These are phyloP conservation scores for Hippolais icterina DNA, from an alignment of 2,113 vertebrate species.

Conservation along the genomic window DNA sequence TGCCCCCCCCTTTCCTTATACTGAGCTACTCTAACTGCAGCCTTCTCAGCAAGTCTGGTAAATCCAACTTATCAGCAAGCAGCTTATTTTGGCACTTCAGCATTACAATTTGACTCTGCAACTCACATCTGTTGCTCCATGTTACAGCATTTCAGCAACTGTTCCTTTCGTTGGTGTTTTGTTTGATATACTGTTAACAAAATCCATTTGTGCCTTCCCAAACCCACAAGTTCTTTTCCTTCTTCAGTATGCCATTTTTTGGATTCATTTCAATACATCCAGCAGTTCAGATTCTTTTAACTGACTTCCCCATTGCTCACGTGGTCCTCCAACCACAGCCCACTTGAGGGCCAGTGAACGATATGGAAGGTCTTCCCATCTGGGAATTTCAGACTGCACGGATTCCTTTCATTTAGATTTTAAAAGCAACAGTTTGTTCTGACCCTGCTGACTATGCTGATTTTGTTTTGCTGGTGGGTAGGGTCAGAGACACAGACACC, in stretches of 20 bases:
- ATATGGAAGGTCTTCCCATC: neutral
- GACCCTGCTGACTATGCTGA: rapidly evolving
- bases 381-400: neutral
- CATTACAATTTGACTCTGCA: neutral
- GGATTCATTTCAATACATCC: neutral
- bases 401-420: neutral
- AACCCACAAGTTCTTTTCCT: neutral
- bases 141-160: neutral
- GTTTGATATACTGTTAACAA: neutral
- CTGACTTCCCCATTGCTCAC: neutral
- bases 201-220: neutral
- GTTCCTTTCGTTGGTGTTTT: neutral
- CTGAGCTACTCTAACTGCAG: neutral
- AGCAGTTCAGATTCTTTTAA: neutral
- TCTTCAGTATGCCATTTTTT: neutral
- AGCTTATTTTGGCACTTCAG: neutral
- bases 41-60: neutral
- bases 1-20: neutral
- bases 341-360: neutral
- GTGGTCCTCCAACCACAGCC: neutral
- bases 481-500: neutral
- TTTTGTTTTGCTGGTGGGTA: neutral
- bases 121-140: neutral
- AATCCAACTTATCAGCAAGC: neutral
- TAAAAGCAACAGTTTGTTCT: neutral